Percentiles rank a stretch among this genome's conserved stretches.
Evolutionary conservation across 2,888 invertebrate genomes (phyloP).

Genomic region (Thera obeliscata): DNA sequence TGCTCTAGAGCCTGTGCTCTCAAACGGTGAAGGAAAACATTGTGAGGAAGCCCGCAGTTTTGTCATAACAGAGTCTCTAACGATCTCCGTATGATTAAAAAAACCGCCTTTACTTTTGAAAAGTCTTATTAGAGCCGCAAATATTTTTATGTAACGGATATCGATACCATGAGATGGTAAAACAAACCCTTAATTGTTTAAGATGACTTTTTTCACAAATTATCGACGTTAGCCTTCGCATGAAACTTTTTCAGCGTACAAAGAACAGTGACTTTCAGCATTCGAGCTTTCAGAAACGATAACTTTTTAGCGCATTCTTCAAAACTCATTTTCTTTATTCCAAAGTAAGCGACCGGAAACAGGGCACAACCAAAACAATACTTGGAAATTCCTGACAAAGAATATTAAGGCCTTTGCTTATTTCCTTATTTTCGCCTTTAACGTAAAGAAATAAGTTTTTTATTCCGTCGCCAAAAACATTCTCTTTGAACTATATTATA

Average conservation of each 20-base stretch:
- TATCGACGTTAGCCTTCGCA: neutral
- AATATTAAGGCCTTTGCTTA: constrained; percentile 37
- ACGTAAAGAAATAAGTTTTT: constrained; percentile 43
- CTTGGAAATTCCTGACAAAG: constrained; percentile 42
- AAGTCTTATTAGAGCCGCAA: too few species aligned
- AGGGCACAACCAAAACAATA: constrained; percentile 43
- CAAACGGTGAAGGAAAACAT: too few species aligned
- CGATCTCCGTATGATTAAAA: too few species aligned
- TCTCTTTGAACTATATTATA: constrained; percentile 44
- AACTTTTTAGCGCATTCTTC: constrained; percentile 39
- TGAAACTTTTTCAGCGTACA: constrained; percentile 13
- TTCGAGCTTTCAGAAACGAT: constrained; percentile 32
- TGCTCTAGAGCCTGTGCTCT: too few species aligned
- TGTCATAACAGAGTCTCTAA: too few species aligned
- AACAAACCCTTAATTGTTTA: too few species aligned
- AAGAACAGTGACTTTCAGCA: constrained; percentile 14
- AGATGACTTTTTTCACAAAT: neutral
- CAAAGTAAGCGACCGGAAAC: constrained; percentile 44
- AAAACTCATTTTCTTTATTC: constrained; percentile 45
- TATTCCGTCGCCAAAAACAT: constrained; percentile 38
- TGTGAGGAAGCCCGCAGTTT: too few species aligned
- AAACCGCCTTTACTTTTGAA: too few species aligned
- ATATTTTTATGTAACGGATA: too few species aligned
- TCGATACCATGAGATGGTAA: too few species aligned
- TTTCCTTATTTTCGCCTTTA: constrained; percentile 43